Base-by-base conservation (phyloP, 2,113 vertebrate genomes). In the Colistium nudipinnis region DNA sequence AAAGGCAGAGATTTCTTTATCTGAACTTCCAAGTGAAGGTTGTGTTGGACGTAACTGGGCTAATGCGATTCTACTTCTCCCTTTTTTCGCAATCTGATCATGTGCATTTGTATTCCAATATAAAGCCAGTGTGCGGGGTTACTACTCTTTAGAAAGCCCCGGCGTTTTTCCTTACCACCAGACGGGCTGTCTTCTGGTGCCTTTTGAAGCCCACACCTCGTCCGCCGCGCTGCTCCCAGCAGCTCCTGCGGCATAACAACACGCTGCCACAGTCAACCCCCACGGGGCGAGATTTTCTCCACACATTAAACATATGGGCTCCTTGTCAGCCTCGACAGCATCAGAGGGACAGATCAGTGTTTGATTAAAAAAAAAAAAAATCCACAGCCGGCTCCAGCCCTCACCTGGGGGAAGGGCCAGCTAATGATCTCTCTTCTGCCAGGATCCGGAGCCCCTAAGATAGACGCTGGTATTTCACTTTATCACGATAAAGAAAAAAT, bases 191-290 rank as follows among this genome's bases (percentile, higher is more conserved):
- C 45, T 71, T 82, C 43, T 66, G 41, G 49, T 65, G 19, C 56
- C 65, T 84, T 43, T 82, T 87, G 57, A 80, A 85, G 83, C 84
- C 86, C 86, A 87, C 88, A 86, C 86, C 85, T 84, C 47, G 83
- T 79, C 84, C 70, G 56, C 33, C 14, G 35, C 65, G 0, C 33
- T 39, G 66, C 76, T 62, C 81, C 76, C 76, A 36, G 78, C 76
- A 55, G 77, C 62, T 84, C 65, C 70, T 55, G 61, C 44, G 59
- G 76, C 68, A 74, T 76, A 80, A 70, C 70, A 84, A 55, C 57
- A 59, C 43, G 35, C 52, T 35, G 74, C 81, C 72, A 41, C 53
- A 57, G 53, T 74, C 82, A 65, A n/a, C 88, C 84, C 87, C 84
- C 78, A 82, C 80, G 38, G 85, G 77, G 75, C 39, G 24, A 68